phyloP scores from a whole-genome alignment of 1,140 invertebrate species.

The Colletes gigas region DNA sequence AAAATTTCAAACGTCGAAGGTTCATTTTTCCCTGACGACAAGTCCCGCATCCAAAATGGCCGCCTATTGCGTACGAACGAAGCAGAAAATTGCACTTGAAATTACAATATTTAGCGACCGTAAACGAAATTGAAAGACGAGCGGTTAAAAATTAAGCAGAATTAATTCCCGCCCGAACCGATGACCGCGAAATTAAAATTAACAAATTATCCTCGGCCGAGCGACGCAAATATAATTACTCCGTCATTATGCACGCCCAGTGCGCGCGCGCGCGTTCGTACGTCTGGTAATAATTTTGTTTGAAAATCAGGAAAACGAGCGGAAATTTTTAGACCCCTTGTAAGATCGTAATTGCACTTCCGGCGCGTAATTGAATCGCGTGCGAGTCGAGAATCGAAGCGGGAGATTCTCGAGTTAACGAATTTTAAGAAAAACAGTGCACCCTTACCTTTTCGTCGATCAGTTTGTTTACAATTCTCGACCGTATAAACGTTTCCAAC shows the following conservation, averaged over 20 bases:
- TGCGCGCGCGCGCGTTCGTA: background rate
- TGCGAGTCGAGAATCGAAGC: conserved; percentile 25
- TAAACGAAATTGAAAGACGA: no score
- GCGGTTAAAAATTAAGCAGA: no score
- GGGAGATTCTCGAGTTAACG: conserved; percentile 37
- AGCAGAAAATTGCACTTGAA: no score
- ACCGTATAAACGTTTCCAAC: background rate
- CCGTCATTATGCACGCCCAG: background rate
- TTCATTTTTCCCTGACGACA: no score
- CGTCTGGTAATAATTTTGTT: background rate
- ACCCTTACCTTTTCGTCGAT: background rate
- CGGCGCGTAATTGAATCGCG: conserved; percentile 40
- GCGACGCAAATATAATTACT: background rate
- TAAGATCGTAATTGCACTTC: conserved; percentile 45
- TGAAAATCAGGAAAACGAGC: background rate
- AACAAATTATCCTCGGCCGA: background rate
- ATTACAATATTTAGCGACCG: no score
- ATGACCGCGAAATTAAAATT: background rate
- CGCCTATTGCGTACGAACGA: no score
- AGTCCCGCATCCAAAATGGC: no score
- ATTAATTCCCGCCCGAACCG: no score
- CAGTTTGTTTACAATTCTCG: background rate
- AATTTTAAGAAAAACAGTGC: conserved; percentile 41
- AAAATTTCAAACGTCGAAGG: no score
- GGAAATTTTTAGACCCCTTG: conserved; percentile 38